Evolutionary conservation across 2,113 vertebrate genomes (phyloP).

Genomic region (Dermatemys mawii): DNA sequence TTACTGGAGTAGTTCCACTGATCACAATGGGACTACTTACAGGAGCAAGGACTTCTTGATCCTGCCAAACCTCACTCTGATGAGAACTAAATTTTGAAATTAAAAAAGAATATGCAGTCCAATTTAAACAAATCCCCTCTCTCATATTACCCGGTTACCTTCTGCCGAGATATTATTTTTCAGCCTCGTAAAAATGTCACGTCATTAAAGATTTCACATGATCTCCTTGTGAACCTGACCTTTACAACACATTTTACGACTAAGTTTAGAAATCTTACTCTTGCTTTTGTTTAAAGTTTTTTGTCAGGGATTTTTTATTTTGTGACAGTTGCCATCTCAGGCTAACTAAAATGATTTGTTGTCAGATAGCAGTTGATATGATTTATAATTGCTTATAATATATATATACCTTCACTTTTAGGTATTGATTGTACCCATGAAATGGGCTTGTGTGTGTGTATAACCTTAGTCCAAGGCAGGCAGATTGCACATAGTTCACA

Average conservation of each 20-base stretch:
- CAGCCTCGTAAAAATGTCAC: constrained; percentile 68
- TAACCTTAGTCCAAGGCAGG: constrained; percentile 42
- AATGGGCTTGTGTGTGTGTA: accelerated
- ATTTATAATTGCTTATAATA: neutral
- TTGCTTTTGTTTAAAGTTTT: neutral
- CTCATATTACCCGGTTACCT: constrained; percentile 36
- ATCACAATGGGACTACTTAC: neutral
- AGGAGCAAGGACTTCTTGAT: neutral
- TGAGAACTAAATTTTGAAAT: constrained; percentile 18
- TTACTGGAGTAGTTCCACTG: neutral
- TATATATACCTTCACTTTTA: constrained; percentile 1
- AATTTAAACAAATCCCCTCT: constrained; percentile 62
- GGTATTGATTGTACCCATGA: neutral
- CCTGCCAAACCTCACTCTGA: no score
- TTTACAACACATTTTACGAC: constrained; percentile 65
- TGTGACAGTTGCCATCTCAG: neutral
- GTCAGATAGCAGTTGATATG: neutral
- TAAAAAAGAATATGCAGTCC: neutral
- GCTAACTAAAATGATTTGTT: neutral
- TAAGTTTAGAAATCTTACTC: constrained; percentile 47
- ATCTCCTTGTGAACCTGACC: constrained; percentile 69
- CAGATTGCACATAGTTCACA: constrained; percentile 8
- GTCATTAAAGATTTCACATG: constrained; percentile 63
- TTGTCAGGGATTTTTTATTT: neutral
- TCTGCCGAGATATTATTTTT: constrained; percentile 65